These are phyloP conservation scores for Lamellibrachia satsuma DNA, from an alignment of 2,888 invertebrate species.

Conservation along the genomic window DNA sequence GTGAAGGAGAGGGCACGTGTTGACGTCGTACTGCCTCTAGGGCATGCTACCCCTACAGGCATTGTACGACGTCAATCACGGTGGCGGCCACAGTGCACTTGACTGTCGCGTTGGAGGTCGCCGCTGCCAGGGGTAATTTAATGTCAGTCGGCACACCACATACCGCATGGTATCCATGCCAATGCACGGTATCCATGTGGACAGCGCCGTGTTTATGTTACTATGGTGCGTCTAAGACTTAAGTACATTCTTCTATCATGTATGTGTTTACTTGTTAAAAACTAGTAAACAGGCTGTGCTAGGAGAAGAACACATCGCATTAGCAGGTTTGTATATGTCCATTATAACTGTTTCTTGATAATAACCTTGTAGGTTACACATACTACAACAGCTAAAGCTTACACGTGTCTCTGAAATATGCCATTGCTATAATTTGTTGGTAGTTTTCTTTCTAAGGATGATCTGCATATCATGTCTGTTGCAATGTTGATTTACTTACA, in stretches of 20 bases:
- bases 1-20: background rate
- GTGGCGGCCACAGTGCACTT: background rate
- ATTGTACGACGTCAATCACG: background rate
- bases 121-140: background rate
- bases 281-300: background rate
- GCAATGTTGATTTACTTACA: background rate
- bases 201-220: background rate
- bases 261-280: background rate
- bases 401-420: background rate
- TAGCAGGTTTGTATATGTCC: background rate
- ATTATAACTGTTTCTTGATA: background rate
- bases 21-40: background rate
- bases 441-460: background rate
- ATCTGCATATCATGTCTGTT: conserved; percentile 4
- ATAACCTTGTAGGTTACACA: background rate
- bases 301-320: background rate
- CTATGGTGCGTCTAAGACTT: background rate
- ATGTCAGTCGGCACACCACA: background rate
- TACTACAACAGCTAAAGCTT: background rate
- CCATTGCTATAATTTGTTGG: conserved; percentile 1
- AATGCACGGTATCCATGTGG: background rate
- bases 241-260: background rate
- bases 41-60: background rate
- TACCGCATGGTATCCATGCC: background rate
- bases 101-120: background rate